Percentiles rank a stretch among this genome's conserved stretches.
Conservation (phyloP, 2,888 invertebrate species). For the Tetanocera ferruginea region DNA sequence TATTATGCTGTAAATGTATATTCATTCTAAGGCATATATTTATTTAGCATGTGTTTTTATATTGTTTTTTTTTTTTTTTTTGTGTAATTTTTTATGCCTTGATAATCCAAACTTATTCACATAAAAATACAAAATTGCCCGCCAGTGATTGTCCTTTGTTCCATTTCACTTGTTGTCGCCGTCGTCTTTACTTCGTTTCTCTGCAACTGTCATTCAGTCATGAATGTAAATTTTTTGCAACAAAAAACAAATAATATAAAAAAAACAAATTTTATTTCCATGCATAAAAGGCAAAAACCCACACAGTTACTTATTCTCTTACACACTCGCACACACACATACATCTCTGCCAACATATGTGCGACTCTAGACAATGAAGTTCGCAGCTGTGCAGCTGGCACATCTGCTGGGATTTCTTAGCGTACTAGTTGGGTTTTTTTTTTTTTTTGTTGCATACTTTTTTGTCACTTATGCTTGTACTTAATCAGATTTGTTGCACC, state of each 20-base stretch:
- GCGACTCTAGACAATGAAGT: constrained; percentile 2
- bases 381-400: background rate
- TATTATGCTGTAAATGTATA: background rate
- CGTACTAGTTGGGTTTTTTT: background rate
- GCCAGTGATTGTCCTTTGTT: constrained; percentile 38
- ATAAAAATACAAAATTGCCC: constrained; percentile 25
- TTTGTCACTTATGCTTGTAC: constrained; percentile 24
- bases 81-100: background rate
- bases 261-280: constrained; percentile 4
- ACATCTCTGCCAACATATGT: background rate
- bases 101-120: constrained; percentile 31
- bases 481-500: constrained; percentile 15
- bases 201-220: constrained; percentile 10
- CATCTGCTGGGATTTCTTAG: background rate
- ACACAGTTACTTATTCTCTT: background rate
- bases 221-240: background rate
- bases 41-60: constrained; percentile 2
- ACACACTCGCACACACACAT: background rate
- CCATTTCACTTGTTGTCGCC: constrained; percentile 23
- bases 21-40: constrained; percentile 11
- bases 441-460: background rate
- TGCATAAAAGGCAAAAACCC: background rate
- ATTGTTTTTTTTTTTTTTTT: constrained; percentile 1
- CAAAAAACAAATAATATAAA: background rate
- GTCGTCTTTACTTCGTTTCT: background rate